Evolutionary conservation across 2,888 invertebrate species (phyloP).

Genomic region (Diarsia rubi): DNA sequence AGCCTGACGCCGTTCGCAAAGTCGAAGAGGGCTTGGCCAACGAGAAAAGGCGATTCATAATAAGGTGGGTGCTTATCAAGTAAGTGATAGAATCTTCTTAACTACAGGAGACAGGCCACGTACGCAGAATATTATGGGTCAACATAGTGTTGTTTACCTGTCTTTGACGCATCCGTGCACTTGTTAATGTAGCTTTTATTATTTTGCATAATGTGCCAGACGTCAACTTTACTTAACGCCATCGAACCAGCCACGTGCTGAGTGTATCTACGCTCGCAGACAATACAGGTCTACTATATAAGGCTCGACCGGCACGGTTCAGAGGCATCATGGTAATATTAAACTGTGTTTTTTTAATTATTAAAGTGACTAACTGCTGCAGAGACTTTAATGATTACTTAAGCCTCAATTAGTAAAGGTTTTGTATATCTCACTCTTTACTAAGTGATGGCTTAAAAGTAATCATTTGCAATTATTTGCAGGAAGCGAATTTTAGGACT

Average conservation of each 20-base stretch:
- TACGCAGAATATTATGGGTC: background rate
- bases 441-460: too few relatives aligned
- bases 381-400: too few relatives aligned
- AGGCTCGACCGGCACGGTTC: background rate
- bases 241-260: conserved; percentile 8
- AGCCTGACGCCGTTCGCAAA: conserved; percentile 70
- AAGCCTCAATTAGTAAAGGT: too few relatives aligned
- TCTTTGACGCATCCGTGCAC: background rate
- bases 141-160: background rate
- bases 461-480: background rate
- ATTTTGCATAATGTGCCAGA: conserved; percentile 45
- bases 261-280: background rate
- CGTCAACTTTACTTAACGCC: conserved; percentile 14
- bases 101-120: background rate
- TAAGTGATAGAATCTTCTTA: background rate
- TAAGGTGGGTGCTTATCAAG: conserved; percentile 75
- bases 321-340: conserved; percentile 17
- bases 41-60: conserved; percentile 77
- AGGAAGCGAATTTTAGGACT: conserved; percentile 16
- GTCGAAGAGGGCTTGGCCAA: conserved; percentile 72
- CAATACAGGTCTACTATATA: background rate
- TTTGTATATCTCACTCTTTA: too few relatives aligned
- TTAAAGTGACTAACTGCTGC: too few relatives aligned
- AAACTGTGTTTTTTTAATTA: conserved; percentile 13
- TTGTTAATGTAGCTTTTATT: conserved; percentile 35